Evolutionary conservation across 2,113 vertebrate genomes (phyloP).

Genomic region (Anhinga anhinga): DNA sequence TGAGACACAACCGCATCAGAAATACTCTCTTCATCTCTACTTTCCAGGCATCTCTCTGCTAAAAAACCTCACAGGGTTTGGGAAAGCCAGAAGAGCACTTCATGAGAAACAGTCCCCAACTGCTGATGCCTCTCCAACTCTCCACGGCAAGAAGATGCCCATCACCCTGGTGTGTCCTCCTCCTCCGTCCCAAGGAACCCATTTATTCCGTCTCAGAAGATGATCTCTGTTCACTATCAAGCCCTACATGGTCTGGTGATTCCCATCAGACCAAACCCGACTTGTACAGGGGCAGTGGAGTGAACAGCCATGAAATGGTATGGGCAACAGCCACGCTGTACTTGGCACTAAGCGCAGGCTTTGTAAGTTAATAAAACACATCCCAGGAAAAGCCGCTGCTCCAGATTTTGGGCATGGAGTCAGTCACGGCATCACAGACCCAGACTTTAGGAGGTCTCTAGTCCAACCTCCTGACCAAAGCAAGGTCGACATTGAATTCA

Average conservation of each 20-base stretch:
- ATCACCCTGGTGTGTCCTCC: not conserved
- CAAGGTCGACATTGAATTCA: not conserved
- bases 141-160: not conserved
- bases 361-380: not conserved
- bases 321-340: accelerated
- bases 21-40: not conserved
- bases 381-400: not conserved
- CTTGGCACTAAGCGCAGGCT: not conserved
- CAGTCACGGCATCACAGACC: not conserved
- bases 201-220: not conserved
- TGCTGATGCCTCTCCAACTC: not conserved
- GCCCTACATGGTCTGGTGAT: not conserved
- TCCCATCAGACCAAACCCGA: not conserved
- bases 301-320: not conserved
- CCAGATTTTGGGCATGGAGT: not conserved
- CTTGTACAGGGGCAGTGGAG: not conserved
- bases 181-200: not conserved
- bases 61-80: not conserved
- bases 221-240: not conserved
- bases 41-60: not conserved
- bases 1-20: not conserved
- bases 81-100: not conserved
- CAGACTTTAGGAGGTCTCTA: not conserved
- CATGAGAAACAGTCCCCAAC: not conserved
- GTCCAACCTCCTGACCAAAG: not conserved